phyloP scores from a whole-genome alignment of 2,888 invertebrate species.

The Harmothoe impar region DNA sequence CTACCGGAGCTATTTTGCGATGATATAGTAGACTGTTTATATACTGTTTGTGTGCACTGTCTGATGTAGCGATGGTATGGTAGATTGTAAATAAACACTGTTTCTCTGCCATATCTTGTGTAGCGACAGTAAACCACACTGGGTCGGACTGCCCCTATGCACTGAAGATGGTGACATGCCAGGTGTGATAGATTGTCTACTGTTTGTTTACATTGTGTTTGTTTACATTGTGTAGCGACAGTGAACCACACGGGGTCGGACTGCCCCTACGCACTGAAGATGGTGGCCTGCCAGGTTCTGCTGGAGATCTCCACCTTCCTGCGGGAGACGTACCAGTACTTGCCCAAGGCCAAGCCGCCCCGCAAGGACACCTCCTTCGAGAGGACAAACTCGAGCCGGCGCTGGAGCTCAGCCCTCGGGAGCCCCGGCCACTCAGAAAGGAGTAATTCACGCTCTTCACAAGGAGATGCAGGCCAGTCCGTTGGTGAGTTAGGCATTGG shows the following conservation, averaged over 20 bases:
- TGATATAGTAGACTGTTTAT: no score
- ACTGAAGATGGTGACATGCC: no score
- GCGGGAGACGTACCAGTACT: slow-evolving; percentile 94
- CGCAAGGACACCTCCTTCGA: slow-evolving; percentile 81
- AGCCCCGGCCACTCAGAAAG: slow-evolving; percentile 92
- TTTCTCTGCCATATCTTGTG: no score
- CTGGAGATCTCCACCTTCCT: slow-evolving; percentile 98
- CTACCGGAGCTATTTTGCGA: no score
- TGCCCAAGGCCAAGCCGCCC: slow-evolving; percentile 83
- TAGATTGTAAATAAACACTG: no score
- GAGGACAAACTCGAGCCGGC: slow-evolving; percentile 85
- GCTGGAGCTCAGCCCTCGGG: slow-evolving; percentile 97
- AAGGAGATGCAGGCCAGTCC: slow-evolving; percentile 68
- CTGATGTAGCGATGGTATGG: no score
- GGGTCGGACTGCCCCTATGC: no score
- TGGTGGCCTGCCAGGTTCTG: slow-evolving; percentile 96
- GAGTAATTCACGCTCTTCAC: slow-evolving; percentile 74
- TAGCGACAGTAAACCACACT: no score
- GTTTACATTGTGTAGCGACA: slow-evolving; percentile 79
- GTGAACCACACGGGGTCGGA: slow-evolving; percentile 81
- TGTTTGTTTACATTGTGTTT: no score
- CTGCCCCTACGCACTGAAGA: slow-evolving; percentile 90
- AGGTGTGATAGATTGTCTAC: no score
- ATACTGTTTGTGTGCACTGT: no score
- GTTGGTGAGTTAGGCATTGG: slow-evolving; percentile 62